A percentile compares a stretch with the other conserved stretches of the same genome.
Conservation (phyloP, 2,797 vertebrate species). For the Sebastolobus altivelis region DNA sequence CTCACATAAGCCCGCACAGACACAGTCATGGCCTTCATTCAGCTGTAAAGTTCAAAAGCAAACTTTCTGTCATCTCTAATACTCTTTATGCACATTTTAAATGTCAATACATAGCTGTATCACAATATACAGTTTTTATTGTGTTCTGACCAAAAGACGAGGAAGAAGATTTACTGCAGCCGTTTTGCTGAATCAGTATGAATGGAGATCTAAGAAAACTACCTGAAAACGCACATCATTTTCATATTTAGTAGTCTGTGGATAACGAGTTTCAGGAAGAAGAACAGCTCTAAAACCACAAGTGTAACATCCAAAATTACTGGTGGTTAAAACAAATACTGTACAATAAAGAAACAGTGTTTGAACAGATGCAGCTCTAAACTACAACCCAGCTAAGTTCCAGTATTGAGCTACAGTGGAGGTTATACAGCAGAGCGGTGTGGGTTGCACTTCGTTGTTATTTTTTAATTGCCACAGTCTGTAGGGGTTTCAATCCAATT, state of each 20-base stretch:
- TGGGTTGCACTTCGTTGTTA: conserved; percentile 24
- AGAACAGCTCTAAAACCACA: neutral
- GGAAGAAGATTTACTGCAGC: neutral
- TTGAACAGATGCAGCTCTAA: neutral
- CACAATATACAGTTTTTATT: neutral
- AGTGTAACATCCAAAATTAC: neutral
- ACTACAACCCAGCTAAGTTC: neutral
- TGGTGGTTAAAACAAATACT: neutral
- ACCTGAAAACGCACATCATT: neutral
- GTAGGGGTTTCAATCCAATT: conserved; percentile 48
- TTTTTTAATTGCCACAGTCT: conserved; percentile 51
- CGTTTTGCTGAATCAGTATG: neutral
- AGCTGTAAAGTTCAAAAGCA: neutral
- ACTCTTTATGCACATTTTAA: too few species aligned
- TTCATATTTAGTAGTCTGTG: neutral
- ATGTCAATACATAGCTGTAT: too few species aligned
- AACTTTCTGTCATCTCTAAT: neutral
- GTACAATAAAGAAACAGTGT: neutral
- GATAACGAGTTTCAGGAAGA: neutral
- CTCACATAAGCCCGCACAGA: too few species aligned
- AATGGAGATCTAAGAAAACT: neutral
- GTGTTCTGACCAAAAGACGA: neutral
- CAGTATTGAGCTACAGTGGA: neutral
- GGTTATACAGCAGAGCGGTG: neutral
- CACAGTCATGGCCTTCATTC: too few species aligned